Percentiles rank a stretch among this genome's conserved stretches.
These are phyloP conservation scores for Acestrorhynchus altus DNA, from an alignment of 2,797 vertebrate species.

Conservation along the genomic window DNA sequence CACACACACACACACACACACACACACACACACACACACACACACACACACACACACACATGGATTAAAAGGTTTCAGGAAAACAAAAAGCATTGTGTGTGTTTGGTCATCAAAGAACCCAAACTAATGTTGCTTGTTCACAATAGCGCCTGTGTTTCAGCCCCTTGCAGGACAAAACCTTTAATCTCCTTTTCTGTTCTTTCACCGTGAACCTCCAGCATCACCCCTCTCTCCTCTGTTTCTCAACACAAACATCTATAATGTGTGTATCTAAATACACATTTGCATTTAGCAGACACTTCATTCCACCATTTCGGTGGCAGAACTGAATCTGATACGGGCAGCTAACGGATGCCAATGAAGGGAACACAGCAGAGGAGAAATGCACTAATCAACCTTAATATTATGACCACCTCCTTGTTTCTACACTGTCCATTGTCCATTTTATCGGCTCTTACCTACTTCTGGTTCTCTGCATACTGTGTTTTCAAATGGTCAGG, in stretches of 20 bases:
- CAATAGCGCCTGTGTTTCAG: constrained; percentile 14
- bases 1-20: constrained; percentile 13
- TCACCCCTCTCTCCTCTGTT: not conserved
- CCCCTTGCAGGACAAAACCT: not conserved
- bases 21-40: not conserved
- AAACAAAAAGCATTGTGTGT: constrained; percentile 18
- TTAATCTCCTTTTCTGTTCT: not conserved
- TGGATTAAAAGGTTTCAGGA: constrained; percentile 13
- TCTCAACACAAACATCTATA: not conserved
- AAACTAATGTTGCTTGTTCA: not conserved
- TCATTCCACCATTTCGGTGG: too few species aligned
- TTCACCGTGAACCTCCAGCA: not conserved
- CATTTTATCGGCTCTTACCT: too few species aligned
- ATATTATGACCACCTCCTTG: too few species aligned
- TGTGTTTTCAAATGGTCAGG: too few species aligned
- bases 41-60: not conserved
- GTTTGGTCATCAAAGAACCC: constrained; percentile 2
- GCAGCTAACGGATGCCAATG: too few species aligned
- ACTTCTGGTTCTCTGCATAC: too few species aligned
- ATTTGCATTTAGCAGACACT: too few species aligned
- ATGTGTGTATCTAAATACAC: not conserved
- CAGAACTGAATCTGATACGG: too few species aligned
- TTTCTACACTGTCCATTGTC: too few species aligned
- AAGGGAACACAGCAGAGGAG: too few species aligned
- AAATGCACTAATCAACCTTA: too few species aligned